Conservation (phyloP, 2,113 vertebrate species). For the Mellivora capensis region DNA sequence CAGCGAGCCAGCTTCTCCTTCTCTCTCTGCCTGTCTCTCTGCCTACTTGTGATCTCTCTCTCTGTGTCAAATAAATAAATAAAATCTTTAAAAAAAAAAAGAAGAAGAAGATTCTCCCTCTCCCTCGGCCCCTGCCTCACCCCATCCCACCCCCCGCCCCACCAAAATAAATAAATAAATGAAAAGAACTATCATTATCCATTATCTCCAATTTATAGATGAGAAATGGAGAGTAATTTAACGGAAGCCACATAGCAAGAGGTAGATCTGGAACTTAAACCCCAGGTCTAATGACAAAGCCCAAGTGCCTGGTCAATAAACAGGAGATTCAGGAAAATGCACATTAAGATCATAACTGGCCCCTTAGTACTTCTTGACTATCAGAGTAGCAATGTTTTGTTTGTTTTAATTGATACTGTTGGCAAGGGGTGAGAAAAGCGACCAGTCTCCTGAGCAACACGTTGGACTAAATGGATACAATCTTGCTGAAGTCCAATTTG, state of each 20-base stretch:
- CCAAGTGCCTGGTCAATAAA: neutral
- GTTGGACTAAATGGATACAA: neutral
- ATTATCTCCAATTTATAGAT: neutral
- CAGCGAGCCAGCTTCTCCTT: too few relatives aligned
- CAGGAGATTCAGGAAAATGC: neutral
- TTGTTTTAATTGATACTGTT: neutral
- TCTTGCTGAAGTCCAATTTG: neutral
- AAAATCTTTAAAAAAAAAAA: too few relatives aligned
- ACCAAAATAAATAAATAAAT: fast-evolving
- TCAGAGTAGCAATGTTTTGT: neutral
- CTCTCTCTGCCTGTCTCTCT: too few relatives aligned
- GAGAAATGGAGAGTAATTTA: neutral
- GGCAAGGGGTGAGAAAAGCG: neutral
- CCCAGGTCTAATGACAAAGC: neutral
- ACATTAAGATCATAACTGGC: neutral
- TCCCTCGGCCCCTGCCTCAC: neutral
- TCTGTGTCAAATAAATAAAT: too few relatives aligned
- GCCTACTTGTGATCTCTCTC: too few relatives aligned
- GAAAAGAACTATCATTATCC: neutral
- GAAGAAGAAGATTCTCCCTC: neutral
- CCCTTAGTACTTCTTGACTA: neutral
- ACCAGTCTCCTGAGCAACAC: too few relatives aligned
- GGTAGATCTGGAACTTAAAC: neutral
- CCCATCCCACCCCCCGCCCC: neutral
- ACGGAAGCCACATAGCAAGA: neutral